phyloP scores from a whole-genome alignment of 2,888 invertebrate species.

The Chironomus riparius region DNA sequence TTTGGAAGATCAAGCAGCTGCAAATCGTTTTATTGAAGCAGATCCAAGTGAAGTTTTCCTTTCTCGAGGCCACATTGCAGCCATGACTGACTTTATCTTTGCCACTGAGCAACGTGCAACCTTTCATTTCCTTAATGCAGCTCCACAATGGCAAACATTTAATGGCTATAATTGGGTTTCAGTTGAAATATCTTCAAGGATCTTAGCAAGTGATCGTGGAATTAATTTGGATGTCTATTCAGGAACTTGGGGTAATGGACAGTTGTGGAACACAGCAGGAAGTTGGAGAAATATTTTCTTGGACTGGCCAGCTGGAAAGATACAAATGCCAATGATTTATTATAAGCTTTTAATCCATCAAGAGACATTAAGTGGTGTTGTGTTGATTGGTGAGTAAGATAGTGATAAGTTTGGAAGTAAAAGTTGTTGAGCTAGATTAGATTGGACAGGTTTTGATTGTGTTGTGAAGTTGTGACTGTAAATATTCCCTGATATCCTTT shows the following conservation, averaged over 20 bases:
- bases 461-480: no score
- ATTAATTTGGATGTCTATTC: conserved; percentile 46
- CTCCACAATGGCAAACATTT: conserved; percentile 51
- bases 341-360: conserved; percentile 10
- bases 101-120: conserved; percentile 46
- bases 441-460: no score
- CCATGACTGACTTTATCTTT: conserved; percentile 47
- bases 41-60: conserved; percentile 31
- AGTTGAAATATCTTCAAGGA: conserved; percentile 44
- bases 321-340: not conserved
- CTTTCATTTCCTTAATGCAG: conserved; percentile 47
- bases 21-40: not conserved
- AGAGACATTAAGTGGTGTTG: not conserved
- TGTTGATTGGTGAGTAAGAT: conserved; percentile 36
- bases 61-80: conserved; percentile 46
- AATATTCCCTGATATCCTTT: no score
- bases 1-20: no score
- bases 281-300: conserved; percentile 37
- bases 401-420: no score
- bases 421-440: no score
- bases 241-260: conserved; percentile 44
- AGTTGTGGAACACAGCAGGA: not conserved
- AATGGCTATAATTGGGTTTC: conserved; percentile 50
- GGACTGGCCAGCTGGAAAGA: not conserved
- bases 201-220: conserved; percentile 39